Conservation (phyloP, 2,888 invertebrate species). For the Rhabditoides inermis region DNA sequence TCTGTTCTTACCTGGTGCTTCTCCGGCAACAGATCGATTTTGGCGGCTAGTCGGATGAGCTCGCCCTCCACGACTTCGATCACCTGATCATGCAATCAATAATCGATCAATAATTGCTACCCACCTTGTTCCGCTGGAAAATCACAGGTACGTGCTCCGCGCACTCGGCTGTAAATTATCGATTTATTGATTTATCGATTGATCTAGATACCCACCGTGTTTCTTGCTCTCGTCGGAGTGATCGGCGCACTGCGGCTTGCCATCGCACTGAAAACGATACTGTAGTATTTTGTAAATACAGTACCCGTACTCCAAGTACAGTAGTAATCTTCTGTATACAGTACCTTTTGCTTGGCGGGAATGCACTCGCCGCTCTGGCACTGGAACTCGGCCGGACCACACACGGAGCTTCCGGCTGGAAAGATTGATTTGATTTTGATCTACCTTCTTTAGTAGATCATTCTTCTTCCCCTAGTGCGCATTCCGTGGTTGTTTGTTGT, state of each 20-base stretch:
- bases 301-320: neutral
- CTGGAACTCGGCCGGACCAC: conserved; percentile 28
- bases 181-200: neutral
- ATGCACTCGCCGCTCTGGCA: conserved; percentile 37
- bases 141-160: conserved; percentile 29
- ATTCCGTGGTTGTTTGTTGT: too few relatives aligned
- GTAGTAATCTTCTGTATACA: neutral
- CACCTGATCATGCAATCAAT: too few relatives aligned
- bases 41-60: conserved; percentile 25
- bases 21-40: conserved; percentile 21
- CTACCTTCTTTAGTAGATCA: too few relatives aligned
- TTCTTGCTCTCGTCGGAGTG: conserved; percentile 70
- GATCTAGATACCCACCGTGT: conserved; percentile 11
- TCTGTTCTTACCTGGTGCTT: conserved; percentile 22
- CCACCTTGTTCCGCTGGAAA: conserved; percentile 23
- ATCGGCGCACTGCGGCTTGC: conserved; percentile 82
- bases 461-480: too few relatives aligned
- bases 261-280: conserved; percentile 66
- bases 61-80: conserved; percentile 25
- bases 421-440: too few relatives aligned
- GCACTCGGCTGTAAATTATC: conserved; percentile 22
- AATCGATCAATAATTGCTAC: too few relatives aligned
- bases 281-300: neutral
- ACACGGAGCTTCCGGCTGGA: conserved; percentile 24
- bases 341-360: conserved; percentile 9